Conservation (phyloP, 2,888 invertebrate species). For the Campoletis raptor region DNA sequence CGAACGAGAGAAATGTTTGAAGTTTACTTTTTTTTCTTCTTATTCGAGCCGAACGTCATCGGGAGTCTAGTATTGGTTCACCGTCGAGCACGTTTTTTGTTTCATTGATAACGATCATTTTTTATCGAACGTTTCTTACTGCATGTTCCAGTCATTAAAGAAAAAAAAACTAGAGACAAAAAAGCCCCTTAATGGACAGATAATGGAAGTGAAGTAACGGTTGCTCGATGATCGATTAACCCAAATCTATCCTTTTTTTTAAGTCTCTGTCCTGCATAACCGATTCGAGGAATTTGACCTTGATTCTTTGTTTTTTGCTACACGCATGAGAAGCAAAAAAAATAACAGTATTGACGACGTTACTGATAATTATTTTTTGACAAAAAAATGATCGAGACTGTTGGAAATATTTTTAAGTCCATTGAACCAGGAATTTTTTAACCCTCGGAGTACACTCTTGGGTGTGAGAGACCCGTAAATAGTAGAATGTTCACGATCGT, state of each 20-base stretch:
- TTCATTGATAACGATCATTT: constrained; percentile 32
- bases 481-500: background rate
- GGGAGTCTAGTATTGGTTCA: constrained; percentile 4
- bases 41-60: background rate
- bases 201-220: constrained; percentile 2
- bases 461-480: background rate
- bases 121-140: constrained; percentile 20
- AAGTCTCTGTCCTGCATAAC: constrained; percentile 13
- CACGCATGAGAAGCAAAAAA: background rate
- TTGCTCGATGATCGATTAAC: constrained; percentile 45
- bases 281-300: constrained; percentile 13
- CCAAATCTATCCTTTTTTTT: constrained; percentile 33
- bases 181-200: constrained; percentile 24
- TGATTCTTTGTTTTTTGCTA: constrained; percentile 20
- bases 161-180: constrained; percentile 24
- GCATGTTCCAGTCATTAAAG: constrained; percentile 31
- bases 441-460: background rate
- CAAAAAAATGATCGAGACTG: background rate
- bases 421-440: background rate
- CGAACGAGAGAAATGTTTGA: constrained; percentile 5
- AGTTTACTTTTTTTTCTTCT: constrained; percentile 2
- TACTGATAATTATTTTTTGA: background rate
- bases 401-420: background rate
- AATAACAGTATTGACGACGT: background rate
- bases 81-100: constrained; percentile 27